Conservation (phyloP, 2,797 vertebrate species). For the Acanthopagrus latus region DNA sequence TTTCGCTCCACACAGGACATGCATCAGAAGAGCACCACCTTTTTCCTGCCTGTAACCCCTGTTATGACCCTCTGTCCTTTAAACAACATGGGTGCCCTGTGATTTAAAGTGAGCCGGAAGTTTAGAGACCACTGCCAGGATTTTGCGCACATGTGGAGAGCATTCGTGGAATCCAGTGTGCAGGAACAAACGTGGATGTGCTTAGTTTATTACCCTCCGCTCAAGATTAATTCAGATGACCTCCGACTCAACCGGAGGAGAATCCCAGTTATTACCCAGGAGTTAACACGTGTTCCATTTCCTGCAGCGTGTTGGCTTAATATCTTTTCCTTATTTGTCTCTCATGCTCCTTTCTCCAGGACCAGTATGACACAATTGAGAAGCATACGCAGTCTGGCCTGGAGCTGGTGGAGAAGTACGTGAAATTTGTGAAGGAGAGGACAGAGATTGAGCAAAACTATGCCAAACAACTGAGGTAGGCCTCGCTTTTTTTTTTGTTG, state of each 20-base stretch:
- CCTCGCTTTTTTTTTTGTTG: slow-evolving; percentile 7
- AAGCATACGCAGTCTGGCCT: slow-evolving; percentile 93
- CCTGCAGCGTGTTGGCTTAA: slow-evolving; percentile 20
- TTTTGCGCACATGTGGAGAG: slow-evolving; percentile 49
- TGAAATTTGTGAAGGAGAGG: slow-evolving; percentile 94
- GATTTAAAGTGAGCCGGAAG: slow-evolving; percentile 53
- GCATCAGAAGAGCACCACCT: slow-evolving; percentile 45
- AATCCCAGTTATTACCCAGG: slow-evolving; percentile 32
- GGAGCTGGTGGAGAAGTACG: slow-evolving; percentile 93
- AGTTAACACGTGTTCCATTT: slow-evolving; percentile 35
- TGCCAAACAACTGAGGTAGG: slow-evolving; percentile 92
- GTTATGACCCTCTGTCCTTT: slow-evolving; percentile 18
- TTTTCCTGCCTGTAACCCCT: slow-evolving; percentile 44
- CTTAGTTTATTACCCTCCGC: slow-evolving; percentile 38
- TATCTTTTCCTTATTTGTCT: slow-evolving; percentile 69
- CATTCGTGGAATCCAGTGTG: slow-evolving; percentile 57
- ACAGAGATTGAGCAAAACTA: slow-evolving; percentile 93
- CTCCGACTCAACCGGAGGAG: slow-evolving; percentile 41
- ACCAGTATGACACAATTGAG: slow-evolving; percentile 92
- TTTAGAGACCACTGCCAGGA: slow-evolving; percentile 18
- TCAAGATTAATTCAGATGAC: slow-evolving; percentile 31
- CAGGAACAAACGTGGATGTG: slow-evolving; percentile 24
- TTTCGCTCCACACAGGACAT: slow-evolving; percentile 34
- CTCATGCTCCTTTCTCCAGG: slow-evolving; percentile 77
- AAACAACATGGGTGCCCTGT: slow-evolving; percentile 12